Percentiles rank a stretch among this genome's conserved stretches.
Conservation (phyloP, 2,888 invertebrate genomes). For the Drosophila pseudotalamancana region DNA sequence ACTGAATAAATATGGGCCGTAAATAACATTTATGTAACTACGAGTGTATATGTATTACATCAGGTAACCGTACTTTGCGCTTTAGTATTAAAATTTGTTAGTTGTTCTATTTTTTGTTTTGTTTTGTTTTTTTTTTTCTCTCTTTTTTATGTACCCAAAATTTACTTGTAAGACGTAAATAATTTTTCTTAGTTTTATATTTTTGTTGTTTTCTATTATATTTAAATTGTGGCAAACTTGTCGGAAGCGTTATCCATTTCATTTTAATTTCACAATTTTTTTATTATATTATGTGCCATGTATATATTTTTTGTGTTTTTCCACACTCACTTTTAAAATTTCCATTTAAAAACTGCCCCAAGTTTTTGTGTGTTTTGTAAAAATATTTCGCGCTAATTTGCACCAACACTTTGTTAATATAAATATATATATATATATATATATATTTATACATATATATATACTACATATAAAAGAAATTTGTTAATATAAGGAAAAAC, state of each 20-base stretch:
- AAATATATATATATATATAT: neutral
- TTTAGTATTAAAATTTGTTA: conserved; percentile 27
- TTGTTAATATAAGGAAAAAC: neutral
- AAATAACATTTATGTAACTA: conserved; percentile 54
- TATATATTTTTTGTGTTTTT: conserved; percentile 26
- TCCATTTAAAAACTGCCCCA: conserved; percentile 38
- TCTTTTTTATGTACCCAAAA: conserved; percentile 52
- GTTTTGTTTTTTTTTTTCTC: conserved; percentile 17
- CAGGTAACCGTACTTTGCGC: conserved; percentile 40
- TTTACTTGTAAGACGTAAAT: conserved; percentile 57
- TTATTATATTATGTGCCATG: conserved; percentile 31
- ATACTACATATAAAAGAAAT: neutral
- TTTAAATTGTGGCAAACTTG: conserved; percentile 83
- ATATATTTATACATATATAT: neutral
- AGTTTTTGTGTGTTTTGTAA: conserved; percentile 32
- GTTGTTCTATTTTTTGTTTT: no score
- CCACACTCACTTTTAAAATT: conserved; percentile 14
- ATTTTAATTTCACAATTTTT: conserved; percentile 47
- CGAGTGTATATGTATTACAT: conserved; percentile 47
- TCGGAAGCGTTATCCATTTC: conserved; percentile 83
- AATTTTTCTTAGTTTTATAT: conserved; percentile 13
- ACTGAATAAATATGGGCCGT: conserved; percentile 65
- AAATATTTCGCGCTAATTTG: conserved; percentile 20
- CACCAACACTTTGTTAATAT: conserved; percentile 8
- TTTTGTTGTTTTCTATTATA: conserved; percentile 39